These are phyloP conservation scores for Narcine bancroftii DNA, from an alignment of 2,113 vertebrate genomes.

Conservation along the genomic window DNA sequence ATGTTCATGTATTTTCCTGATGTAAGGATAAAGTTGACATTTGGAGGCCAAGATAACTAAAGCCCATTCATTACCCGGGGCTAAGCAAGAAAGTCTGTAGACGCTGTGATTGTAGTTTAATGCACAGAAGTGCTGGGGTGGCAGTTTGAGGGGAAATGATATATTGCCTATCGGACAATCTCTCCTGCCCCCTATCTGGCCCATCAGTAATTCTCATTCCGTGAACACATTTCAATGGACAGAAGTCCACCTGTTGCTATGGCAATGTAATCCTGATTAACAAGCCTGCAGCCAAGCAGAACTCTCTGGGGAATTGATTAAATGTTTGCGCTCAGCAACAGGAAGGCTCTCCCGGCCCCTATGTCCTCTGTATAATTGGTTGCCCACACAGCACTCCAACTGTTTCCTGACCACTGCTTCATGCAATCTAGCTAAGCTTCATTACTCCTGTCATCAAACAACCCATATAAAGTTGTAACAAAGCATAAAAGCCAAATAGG, in stretches of 20 bases:
- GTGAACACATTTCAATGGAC: neutral
- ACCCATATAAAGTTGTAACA: neutral
- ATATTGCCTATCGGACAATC: too few relatives aligned
- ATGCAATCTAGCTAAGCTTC: neutral
- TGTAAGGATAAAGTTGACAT: too few relatives aligned
- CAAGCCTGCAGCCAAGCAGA: neutral
- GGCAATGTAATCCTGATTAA: neutral
- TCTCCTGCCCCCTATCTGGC: too few relatives aligned
- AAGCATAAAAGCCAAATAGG: neutral
- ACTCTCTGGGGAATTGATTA: neutral
- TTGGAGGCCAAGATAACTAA: too few relatives aligned
- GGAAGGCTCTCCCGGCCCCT: neutral
- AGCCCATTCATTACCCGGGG: too few relatives aligned
- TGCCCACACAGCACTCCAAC: neutral
- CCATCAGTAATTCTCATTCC: neutral
- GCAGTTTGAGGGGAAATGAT: too few relatives aligned
- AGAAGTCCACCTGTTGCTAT: neutral
- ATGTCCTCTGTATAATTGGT: neutral
- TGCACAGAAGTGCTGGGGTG: too few relatives aligned
- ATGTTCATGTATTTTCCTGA: too few relatives aligned
- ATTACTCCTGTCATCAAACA: neutral
- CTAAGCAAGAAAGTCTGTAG: too few relatives aligned
- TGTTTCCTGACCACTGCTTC: neutral
- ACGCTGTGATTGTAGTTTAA: too few relatives aligned
- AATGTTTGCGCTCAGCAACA: neutral